Base-by-base conservation (phyloP, 2,797 vertebrate genomes). In the Caiman crocodilus region DNA sequence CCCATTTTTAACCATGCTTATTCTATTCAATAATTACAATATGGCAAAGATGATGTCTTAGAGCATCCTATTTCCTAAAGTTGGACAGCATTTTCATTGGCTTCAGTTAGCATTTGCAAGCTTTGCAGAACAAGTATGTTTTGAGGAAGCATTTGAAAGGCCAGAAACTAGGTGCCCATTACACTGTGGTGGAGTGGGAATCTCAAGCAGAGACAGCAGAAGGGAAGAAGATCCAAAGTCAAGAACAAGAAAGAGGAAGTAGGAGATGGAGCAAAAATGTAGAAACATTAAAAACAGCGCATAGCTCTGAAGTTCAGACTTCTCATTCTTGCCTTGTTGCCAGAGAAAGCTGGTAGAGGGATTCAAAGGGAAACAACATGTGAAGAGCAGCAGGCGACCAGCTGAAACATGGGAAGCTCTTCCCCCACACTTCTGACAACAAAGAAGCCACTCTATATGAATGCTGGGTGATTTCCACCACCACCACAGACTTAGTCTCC, bases 371-470 rank as follows among this genome's bases (percentile, higher is more conserved):
- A 90, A 95, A 76, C 60, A 86, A 93, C 85, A 87, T 74, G 74
- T 90, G 95, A 95, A 92, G 69, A 88, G 90, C 82, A 60, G 60
- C 23, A 61, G 23, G 60, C 9, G 26, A 61, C 60, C 26, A 61
- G 60, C 60, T 61, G 60, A 61, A 61, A 25, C 60, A 61, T 61
- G 60, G 60, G 10, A 61, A 23, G 21, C 60, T 61, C 60, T 61
- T 61, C 60, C 60, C 60, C 91, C 64, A 18, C 90, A 84, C 87
- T 95, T 92, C 90, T 92, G 88, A 89, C 85, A 93, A 75, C 84
- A 93, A 84, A 96, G 94, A 92, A 90, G 73, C 42, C 92, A 85
- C 90, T 94, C 94, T 80, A 88, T 86, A 74, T 80, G 93, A 94
- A 94, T 64, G 86, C 84, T 84, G 80, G 67, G 26, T 87, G 88